phyloP scores from a whole-genome alignment of 2,888 invertebrate species.

The Lasius fuliginosus region DNA sequence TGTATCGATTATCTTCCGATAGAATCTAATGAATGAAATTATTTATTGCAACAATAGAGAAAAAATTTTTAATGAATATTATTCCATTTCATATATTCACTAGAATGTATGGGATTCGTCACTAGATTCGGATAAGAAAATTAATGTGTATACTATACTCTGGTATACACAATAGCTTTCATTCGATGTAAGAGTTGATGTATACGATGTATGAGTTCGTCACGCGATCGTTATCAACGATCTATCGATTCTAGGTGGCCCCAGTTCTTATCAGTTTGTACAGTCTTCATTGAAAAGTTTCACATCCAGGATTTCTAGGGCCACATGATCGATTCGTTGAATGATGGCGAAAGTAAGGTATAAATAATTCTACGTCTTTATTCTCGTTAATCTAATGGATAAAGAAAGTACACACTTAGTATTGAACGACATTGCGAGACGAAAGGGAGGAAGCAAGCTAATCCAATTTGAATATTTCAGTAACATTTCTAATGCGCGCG shows the following conservation, averaged over 20 bases:
- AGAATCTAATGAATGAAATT: neutral
- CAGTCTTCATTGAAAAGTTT: slow-evolving; percentile 1
- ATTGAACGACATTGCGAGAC: slow-evolving; percentile 19
- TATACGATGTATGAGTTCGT: neutral
- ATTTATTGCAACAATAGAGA: neutral
- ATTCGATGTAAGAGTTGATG: neutral
- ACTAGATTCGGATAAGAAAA: slow-evolving; percentile 13
- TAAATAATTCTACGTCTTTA: slow-evolving; percentile 38
- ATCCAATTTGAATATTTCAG: slow-evolving; percentile 52
- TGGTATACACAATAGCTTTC: slow-evolving; percentile 24
- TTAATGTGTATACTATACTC: slow-evolving; percentile 1
- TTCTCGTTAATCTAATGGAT: slow-evolving; percentile 36
- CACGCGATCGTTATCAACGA: slow-evolving; percentile 38
- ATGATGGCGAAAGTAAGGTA: slow-evolving; percentile 35
- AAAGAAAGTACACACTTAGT: slow-evolving; percentile 14
- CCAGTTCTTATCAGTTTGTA: slow-evolving; percentile 19
- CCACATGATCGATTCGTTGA: slow-evolving; percentile 28
- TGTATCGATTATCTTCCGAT: neutral
- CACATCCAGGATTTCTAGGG: slow-evolving; percentile 13
- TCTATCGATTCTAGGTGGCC: slow-evolving; percentile 38
- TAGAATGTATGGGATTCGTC: neutral
- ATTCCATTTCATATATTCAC: neutral
- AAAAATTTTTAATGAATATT: slow-evolving; percentile 2
- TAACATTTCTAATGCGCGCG: slow-evolving; percentile 20
- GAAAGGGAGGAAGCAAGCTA: slow-evolving; percentile 12